These are phyloP conservation scores for Eulithis prunata DNA, from an alignment of 2,888 invertebrate species.

Conservation along the genomic window DNA sequence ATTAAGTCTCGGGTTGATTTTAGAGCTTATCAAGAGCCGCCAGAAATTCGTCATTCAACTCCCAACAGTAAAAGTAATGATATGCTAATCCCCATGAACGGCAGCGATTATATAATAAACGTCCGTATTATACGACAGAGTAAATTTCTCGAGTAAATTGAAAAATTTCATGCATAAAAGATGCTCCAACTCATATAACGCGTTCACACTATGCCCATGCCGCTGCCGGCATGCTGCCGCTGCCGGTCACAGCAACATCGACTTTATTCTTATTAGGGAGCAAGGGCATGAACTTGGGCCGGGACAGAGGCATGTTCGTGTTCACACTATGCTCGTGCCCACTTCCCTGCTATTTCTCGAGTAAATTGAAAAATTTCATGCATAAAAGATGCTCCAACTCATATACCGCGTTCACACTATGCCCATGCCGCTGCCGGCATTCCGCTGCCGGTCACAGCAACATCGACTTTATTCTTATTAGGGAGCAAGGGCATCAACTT, in stretches of 20 bases:
- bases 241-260: too few relatives aligned
- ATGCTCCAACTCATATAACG: constrained; percentile 36
- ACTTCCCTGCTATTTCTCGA: constrained; percentile 25
- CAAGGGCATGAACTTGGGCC: too few relatives aligned
- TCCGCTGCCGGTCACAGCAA: too few relatives aligned
- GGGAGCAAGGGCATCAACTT: too few relatives aligned
- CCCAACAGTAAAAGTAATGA: constrained; percentile 19
- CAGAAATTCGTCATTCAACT: constrained; percentile 6
- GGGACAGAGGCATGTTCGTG: too few relatives aligned
- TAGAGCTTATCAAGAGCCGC: neutral
- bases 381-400: constrained; percentile 49
- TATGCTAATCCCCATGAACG: constrained; percentile 21
- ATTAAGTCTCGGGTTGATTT: too few relatives aligned
- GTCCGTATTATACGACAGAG: constrained; percentile 13
- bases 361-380: constrained; percentile 49
- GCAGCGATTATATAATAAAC: constrained; percentile 29
- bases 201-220: too few relatives aligned
- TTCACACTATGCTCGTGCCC: too few relatives aligned
- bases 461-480: too few relatives aligned
- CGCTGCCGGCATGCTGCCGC: too few relatives aligned
- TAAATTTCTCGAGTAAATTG: constrained; percentile 40
- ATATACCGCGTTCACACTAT: neutral
- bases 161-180: constrained; percentile 55
- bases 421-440: too few relatives aligned
- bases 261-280: too few relatives aligned